Base-by-base conservation (phyloP, 2,797 vertebrate species). In the Todus mexicanus region DNA sequence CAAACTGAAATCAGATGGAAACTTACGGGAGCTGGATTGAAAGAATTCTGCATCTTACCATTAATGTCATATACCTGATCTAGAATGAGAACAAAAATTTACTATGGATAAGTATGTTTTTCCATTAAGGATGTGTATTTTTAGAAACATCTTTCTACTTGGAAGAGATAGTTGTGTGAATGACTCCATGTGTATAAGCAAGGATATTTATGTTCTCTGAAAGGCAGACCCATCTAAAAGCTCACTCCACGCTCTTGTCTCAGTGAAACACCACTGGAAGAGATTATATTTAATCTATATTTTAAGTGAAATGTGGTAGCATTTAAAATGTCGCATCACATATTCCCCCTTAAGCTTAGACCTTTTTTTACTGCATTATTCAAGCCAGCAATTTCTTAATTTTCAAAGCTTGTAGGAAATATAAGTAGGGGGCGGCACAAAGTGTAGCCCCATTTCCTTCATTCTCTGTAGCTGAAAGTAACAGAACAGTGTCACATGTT, bases 401-500 rank as follows among this genome's bases (percentile, higher is more conserved):
- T 88, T 56, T 65, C 38, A 73, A 63, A 82, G 5, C 11, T 56
- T 68, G 8, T 7, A 10, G 48, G 42, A 78, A 69, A 56, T 54
- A 1, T 12, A 29, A 69, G 35, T 22, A 42, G 51, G n/a, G 33
- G 48, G 20, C 19, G 60, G 14, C 18, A 38, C 3, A 2, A 61
- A 26, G 27, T 26, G 9, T n/a, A 13, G 68, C 35, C 54, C 11
- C 11, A 11, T 80, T 83, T 68, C 33, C 73, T 72, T 86, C 15
- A 6, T 27, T 59, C 16, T 48, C 35, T 43, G 0, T 16, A 19
- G 11, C 33, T 53, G 42, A 42, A 77, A 40, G 31, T 19, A 43
- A 19, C 0, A 0, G 18, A 16, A 10, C 15, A 29, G 25, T 33
- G 27, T 38, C 20, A 76, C 9, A 4, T 8, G 12, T 53, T 72